Evolutionary conservation across 2,888 invertebrate genomes (phyloP), one percentile per base, ranked within the genome.

Genomic region (Rhodophaea formosa): DNA sequence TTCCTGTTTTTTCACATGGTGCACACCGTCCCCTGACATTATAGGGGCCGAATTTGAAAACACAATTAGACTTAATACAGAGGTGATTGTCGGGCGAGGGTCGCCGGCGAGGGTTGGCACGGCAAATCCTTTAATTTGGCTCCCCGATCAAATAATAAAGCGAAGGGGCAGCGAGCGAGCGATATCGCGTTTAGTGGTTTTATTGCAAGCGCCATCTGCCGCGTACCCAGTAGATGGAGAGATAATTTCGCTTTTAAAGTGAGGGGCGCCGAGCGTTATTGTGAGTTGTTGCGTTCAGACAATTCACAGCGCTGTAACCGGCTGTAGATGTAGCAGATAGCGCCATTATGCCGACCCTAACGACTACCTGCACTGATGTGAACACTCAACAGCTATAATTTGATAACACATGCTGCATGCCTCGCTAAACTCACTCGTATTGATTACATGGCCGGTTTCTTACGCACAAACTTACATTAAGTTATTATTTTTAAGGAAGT

Each of bases 51-150:
- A 88, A 89, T 89, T 89, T 86, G 88, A 91, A 91, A 91, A 91
- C 91, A 91, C 90, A 91, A 91, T 91, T 91, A 91, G 89, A 90
- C 86, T 89, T 91, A 91, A 91, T 91, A 91, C 90, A 90, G 90
- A 89, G 91, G 91, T 91, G 91, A 91, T 91, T 88, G 91, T 88
- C 84, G 76, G 77, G 84, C 79, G 86, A 86, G 89, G 91, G 90
- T 87, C 85, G 81, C 74, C 64, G 66, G 69, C 81, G 86, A 87
- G 88, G 88, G 88, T 86, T 42, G 49, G 56, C 56, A 86, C 80
- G 78, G 83, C 79, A 88, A 91, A 91, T 91, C 91, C 91, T 91
- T 91, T 91, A 91, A 91, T 91, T 91, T 91, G 89, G 86, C 86
- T 89, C 89, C 87, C 86, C 91, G 88, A 90, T 90, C 90, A 88